phyloP scores from a whole-genome alignment of 2,888 invertebrate species.

The Drosophila eohydei region DNA sequence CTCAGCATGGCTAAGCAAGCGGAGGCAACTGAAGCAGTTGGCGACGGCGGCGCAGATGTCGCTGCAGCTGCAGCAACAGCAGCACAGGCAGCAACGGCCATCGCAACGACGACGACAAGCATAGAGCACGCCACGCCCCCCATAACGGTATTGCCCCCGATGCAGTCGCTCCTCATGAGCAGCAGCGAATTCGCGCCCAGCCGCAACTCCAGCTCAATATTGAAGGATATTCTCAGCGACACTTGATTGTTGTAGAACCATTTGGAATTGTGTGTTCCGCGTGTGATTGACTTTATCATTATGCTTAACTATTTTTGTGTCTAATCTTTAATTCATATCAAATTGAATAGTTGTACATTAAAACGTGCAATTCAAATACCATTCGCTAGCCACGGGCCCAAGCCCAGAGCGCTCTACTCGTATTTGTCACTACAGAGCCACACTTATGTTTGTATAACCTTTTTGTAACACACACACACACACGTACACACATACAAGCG shows the following conservation, averaged over 20 bases:
- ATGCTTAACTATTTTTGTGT: slow-evolving; percentile 2
- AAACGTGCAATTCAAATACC: slow-evolving; percentile 49
- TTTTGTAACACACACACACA: slow-evolving; percentile 21
- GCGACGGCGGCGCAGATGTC: not conserved
- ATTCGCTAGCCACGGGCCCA: slow-evolving; percentile 4
- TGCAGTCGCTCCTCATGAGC: slow-evolving; percentile 80
- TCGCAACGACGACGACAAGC: slow-evolving; percentile 5
- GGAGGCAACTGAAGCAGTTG: slow-evolving; percentile 20
- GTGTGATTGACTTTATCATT: slow-evolving; percentile 7
- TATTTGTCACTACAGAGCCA: slow-evolving; percentile 11
- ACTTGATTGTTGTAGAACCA: slow-evolving; percentile 82
- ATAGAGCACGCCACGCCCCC: slow-evolving; percentile 11
- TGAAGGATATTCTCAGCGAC: slow-evolving; percentile 85
- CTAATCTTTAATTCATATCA: slow-evolving; percentile 16
- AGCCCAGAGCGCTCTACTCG: slow-evolving; percentile 24
- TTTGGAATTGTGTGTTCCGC: slow-evolving; percentile 12
- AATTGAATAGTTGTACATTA: slow-evolving; percentile 21
- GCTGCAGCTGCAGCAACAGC: not conserved
- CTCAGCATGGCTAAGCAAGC: slow-evolving; percentile 61
- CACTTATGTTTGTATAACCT: not conserved
- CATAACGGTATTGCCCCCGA: slow-evolving; percentile 46
- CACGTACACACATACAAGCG: slow-evolving; percentile 5
- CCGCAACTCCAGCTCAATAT: slow-evolving; percentile 85
- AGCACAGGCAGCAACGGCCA: not conserved
- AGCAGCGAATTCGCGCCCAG: slow-evolving; percentile 83